These are phyloP conservation scores for Lysandra coridon DNA, from an alignment of 2,888 invertebrate species.

Conservation along the genomic window DNA sequence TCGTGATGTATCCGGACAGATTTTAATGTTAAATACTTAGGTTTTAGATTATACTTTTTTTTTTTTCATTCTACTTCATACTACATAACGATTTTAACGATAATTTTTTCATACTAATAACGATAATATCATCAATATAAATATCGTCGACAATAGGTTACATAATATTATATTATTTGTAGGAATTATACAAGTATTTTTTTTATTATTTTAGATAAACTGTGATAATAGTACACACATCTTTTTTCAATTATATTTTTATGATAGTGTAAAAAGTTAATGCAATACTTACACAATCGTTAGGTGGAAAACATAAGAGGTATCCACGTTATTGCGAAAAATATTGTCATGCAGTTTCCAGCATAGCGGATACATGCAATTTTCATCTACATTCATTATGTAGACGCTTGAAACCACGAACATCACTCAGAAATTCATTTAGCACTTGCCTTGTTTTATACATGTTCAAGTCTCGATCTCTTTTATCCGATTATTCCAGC, in stretches of 20 bases:
- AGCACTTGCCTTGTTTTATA: slow-evolving; percentile 13
- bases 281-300: neutral
- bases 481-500: neutral
- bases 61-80: neutral
- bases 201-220: neutral
- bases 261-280: neutral
- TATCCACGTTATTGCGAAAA: neutral
- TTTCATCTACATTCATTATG: neutral
- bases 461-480: neutral
- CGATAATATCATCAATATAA: too few relatives aligned
- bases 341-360: neutral
- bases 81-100: too few relatives aligned
- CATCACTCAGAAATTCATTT: slow-evolving; percentile 14
- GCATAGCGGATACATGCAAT: neutral
- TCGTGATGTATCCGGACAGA: neutral
- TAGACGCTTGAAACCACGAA: neutral
- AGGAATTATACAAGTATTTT: too few relatives aligned
- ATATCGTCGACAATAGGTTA: too few relatives aligned
- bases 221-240: too few relatives aligned
- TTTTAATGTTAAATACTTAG: neutral
- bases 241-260: neutral
- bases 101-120: too few relatives aligned
- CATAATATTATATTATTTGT: too few relatives aligned
- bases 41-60: neutral
- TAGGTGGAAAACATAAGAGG: neutral